Evolutionary conservation across 2,888 invertebrate genomes (phyloP).

Genomic region (Hyposoter didymator): DNA sequence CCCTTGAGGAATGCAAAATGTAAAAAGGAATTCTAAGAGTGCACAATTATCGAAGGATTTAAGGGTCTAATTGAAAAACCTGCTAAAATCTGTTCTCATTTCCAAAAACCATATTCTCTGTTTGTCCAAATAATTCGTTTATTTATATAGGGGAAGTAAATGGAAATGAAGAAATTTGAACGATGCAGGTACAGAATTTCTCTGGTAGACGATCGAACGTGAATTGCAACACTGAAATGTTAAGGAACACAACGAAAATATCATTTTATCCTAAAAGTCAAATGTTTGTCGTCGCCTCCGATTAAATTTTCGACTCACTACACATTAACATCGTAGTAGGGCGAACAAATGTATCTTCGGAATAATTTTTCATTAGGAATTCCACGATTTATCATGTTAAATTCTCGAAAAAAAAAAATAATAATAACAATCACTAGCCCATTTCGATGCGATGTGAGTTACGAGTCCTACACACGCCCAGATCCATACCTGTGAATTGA

Average conservation of each 20-base stretch:
- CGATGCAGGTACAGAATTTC: conserved; percentile 53
- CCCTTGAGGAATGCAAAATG: conserved; percentile 24
- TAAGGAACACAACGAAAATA: not conserved
- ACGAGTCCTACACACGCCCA: conserved; percentile 42
- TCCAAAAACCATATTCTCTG: conserved; percentile 15
- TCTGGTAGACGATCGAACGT: conserved; percentile 53
- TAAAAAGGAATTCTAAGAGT: conserved; percentile 37
- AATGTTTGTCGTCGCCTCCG: conserved; percentile 4
- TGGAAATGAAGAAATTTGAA: conserved; percentile 21
- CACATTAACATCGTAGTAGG: not conserved
- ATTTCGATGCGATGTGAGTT: conserved; percentile 19
- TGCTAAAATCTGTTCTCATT: conserved; percentile 35
- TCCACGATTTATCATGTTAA: conserved; percentile 8
- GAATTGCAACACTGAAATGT: conserved; percentile 18
- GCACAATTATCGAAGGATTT: conserved; percentile 44
- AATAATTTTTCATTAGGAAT: not conserved
- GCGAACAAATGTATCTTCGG: not conserved
- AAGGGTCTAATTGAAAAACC: conserved; percentile 31
- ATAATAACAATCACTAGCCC: conserved; percentile 32
- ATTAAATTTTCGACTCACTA: not conserved
- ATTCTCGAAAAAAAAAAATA: conserved; percentile 18
- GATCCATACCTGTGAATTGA: conserved; percentile 51
- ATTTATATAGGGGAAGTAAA: conserved; percentile 12
- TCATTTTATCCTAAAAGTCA: not conserved
- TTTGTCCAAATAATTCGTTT: conserved; percentile 31